Evolutionary conservation across 2,797 vertebrate species (phyloP).

Genomic region (Pipistrellus pipistrellus): DNA sequence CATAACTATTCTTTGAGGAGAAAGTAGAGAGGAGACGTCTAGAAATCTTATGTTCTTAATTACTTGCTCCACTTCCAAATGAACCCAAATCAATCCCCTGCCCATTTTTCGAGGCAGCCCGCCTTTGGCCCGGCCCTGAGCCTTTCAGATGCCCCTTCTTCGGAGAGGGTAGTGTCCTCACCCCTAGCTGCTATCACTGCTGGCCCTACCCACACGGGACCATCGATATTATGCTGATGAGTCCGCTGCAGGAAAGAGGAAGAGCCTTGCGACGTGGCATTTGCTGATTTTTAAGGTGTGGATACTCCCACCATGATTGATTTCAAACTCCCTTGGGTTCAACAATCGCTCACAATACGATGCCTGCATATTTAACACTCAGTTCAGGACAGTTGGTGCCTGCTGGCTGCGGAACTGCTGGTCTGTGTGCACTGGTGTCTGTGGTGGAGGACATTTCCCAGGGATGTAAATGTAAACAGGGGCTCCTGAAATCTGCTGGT

Average conservation of each 20-base stretch:
- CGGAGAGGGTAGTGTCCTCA: not conserved
- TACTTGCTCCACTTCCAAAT: not conserved
- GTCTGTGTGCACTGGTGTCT: not conserved
- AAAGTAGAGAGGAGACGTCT: not conserved
- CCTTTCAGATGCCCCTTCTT: not conserved
- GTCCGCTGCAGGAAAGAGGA: not conserved
- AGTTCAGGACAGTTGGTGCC: not conserved
- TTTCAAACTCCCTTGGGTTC: not conserved
- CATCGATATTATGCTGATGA: not conserved
- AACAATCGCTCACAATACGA: not conserved
- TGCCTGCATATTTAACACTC: not conserved
- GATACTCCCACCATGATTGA: not conserved
- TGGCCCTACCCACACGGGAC: not conserved
- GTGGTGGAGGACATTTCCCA: not conserved
- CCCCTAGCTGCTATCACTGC: not conserved
- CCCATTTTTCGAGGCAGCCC: not conserved
- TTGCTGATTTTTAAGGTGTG: not conserved
- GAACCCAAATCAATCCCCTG: not conserved
- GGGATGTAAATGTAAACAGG: not conserved
- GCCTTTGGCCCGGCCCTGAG: not conserved
- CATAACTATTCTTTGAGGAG: not conserved
- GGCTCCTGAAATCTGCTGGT: not conserved
- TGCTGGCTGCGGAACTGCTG: not conserved
- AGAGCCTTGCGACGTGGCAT: not conserved
- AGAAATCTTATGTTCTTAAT: not conserved